These are phyloP conservation scores for Gymnoscelis rufifasciata DNA, from an alignment of 2,888 invertebrate genomes.

Conservation along the genomic window DNA sequence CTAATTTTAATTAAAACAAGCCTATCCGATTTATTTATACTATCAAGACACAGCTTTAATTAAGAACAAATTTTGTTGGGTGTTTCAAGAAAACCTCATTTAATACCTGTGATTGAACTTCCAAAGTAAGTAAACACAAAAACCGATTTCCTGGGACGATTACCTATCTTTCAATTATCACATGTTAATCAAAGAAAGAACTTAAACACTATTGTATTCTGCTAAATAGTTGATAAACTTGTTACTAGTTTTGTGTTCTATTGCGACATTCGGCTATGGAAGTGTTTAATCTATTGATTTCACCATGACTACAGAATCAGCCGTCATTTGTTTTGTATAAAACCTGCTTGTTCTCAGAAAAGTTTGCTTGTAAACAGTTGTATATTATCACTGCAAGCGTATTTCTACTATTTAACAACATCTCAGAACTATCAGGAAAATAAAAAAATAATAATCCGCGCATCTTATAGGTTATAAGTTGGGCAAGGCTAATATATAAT, in stretches of 20 bases:
- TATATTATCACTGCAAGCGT: neutral
- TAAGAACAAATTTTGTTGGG: too few species aligned
- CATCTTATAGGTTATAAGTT: constrained; percentile 1
- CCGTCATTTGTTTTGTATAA: constrained; percentile 37
- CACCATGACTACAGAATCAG: constrained; percentile 46
- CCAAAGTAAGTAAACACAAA: constrained; percentile 1
- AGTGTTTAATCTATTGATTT: constrained; percentile 40
- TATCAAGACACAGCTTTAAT: too few species aligned
- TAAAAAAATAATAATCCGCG: too few species aligned
- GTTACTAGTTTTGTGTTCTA: constrained; percentile 17
- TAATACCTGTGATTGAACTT: neutral
- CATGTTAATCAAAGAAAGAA: constrained; percentile 24
- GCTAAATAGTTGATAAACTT: constrained; percentile 29
- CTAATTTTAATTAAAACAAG: too few species aligned
- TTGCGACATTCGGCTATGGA: constrained; percentile 29
- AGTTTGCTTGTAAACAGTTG: neutral
- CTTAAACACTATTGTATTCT: constrained; percentile 21
- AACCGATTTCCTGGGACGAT: neutral
- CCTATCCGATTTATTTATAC: too few species aligned
- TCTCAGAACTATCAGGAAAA: too few species aligned
- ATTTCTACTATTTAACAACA: neutral
- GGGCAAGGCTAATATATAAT: constrained; percentile 37
- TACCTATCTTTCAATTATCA: constrained; percentile 1
- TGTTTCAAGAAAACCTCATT: too few species aligned
- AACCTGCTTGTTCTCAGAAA: neutral